These are phyloP conservation scores for Antheraea assamensis DNA, from an alignment of 2,888 invertebrate genomes.

Conservation along the genomic window DNA sequence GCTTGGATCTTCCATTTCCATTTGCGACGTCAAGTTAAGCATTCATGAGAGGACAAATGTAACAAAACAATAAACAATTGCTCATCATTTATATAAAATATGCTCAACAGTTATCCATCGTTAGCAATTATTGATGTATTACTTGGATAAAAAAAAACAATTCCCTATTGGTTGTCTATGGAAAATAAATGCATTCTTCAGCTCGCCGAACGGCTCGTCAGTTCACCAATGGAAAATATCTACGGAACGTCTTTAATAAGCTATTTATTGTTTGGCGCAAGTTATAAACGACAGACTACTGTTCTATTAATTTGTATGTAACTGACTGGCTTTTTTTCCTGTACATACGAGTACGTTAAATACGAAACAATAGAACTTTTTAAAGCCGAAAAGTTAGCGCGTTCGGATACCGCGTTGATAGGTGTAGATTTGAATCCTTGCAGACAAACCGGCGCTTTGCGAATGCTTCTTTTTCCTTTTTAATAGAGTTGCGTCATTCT, in stretches of 20 bases:
- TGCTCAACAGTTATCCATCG: not conserved
- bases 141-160: constrained; percentile 14
- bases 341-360: too few species aligned
- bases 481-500: too few species aligned
- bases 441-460: too few species aligned
- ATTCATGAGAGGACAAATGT: not conserved
- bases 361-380: too few species aligned
- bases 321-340: too few species aligned
- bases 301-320: not conserved
- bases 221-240: constrained; percentile 50
- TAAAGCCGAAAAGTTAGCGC: too few species aligned
- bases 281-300: constrained; percentile 9
- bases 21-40: too few species aligned
- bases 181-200: constrained; percentile 46
- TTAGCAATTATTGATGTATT: constrained; percentile 8
- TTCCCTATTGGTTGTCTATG: constrained; percentile 24
- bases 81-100: not conserved
- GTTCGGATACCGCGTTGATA: too few species aligned
- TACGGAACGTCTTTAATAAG: constrained; percentile 53
- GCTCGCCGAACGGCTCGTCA: constrained; percentile 24
- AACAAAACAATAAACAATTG: not conserved
- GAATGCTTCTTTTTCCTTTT: too few species aligned
- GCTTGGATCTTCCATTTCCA: too few species aligned
- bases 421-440: too few species aligned
- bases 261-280: constrained; percentile 34